A percentile compares a stretch with the other conserved stretches of the same genome.
Conservation (phyloP, 2,113 vertebrate genomes). For the Sapayoa aenigma region DNA sequence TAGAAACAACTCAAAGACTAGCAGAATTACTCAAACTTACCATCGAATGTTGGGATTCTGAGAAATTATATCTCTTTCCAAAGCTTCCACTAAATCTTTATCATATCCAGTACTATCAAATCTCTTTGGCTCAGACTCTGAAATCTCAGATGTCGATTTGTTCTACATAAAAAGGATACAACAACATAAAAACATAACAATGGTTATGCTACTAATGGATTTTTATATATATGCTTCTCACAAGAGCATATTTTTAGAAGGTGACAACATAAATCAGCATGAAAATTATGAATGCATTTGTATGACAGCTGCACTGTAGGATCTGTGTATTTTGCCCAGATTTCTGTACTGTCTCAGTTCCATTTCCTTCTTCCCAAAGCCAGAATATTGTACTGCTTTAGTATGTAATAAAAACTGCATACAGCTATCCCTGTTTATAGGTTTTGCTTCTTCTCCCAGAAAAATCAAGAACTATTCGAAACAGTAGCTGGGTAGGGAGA, state of each 20-base stretch:
- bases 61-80: conserved; percentile 98
- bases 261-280: neutral
- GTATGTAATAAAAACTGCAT: neutral
- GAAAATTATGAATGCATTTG: neutral
- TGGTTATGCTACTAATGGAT: neutral
- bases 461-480: neutral
- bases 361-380: neutral
- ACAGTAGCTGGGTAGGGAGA: neutral
- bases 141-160: conserved; percentile 81
- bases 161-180: conserved; percentile 70
- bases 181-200: neutral
- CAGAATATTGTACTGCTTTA: neutral
- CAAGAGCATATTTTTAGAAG: neutral
- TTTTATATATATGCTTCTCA: neutral
- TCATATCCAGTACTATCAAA: conserved; percentile 94
- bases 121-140: conserved; percentile 88
- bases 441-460: neutral
- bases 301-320: neutral
- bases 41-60: conserved; percentile 96
- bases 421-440: neutral
- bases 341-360: neutral
- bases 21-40: conserved; percentile 70
- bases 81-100: conserved; percentile 92
- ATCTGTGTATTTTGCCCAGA: neutral
- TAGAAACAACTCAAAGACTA: neutral